Evolutionary conservation across 2,797 vertebrate genomes (phyloP).

Genomic region (Luscinia luscinia): DNA sequence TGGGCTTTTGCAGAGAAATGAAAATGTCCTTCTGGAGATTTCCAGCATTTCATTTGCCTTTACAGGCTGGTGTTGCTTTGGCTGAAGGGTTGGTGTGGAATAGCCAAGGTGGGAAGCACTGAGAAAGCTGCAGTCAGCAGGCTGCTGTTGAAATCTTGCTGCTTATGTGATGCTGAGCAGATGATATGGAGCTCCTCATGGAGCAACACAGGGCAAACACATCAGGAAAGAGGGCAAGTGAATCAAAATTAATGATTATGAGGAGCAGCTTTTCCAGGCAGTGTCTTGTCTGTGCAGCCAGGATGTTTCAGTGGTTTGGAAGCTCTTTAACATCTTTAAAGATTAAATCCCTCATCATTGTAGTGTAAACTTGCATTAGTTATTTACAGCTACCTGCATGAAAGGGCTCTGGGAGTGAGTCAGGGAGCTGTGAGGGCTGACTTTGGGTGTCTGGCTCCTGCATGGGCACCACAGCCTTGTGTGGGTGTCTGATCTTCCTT

Average conservation of each 20-base stretch:
- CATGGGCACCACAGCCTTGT: background rate
- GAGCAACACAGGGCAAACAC: background rate
- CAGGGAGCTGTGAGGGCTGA: background rate
- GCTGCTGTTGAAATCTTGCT: background rate
- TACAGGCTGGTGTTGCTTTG: background rate
- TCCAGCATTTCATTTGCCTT: background rate
- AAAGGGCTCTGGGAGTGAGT: conserved; percentile 19
- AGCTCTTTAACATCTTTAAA: background rate
- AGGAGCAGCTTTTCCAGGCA: background rate
- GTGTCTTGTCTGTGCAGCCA: background rate
- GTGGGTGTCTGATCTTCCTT: background rate
- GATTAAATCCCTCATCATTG: background rate
- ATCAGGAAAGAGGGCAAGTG: background rate
- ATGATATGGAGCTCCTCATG: background rate
- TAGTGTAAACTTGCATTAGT: conserved; percentile 27
- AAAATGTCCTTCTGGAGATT: background rate
- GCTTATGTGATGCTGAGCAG: background rate
- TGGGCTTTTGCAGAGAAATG: background rate
- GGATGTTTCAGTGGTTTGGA: background rate
- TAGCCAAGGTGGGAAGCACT: background rate
- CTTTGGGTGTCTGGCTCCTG: background rate
- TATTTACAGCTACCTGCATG: conserved; percentile 24
- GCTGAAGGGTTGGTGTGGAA: background rate
- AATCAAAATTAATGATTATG: background rate
- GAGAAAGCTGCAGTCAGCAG: background rate